phyloP scores from a whole-genome alignment of 2,797 vertebrate genomes.

The Crypturellus tataupa region DNA sequence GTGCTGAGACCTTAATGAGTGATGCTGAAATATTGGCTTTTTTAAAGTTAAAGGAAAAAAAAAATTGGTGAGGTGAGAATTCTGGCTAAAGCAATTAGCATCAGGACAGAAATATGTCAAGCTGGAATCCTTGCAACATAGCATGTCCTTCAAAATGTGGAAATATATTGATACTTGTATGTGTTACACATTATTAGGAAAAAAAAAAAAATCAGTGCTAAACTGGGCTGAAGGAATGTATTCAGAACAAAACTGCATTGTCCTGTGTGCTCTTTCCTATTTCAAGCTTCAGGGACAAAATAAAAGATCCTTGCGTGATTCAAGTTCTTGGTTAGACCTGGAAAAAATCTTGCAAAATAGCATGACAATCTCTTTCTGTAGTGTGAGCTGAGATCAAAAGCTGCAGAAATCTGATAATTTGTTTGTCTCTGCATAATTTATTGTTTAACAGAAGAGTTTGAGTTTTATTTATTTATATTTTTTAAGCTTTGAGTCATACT shows the following conservation, averaged over 20 bases:
- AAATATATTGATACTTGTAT: not conserved
- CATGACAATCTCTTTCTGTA: not conserved
- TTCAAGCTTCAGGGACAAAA: not conserved
- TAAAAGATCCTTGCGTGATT: not conserved
- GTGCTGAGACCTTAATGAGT: too few relatives aligned
- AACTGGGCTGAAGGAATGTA: not conserved
- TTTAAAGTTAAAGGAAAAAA: not conserved
- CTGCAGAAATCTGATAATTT: not conserved
- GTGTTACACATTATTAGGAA: not conserved
- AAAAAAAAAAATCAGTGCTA: not conserved
- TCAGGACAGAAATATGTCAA: not conserved
- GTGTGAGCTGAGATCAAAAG: not conserved
- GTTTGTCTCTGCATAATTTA: conserved; percentile 27
- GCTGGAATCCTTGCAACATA: not conserved
- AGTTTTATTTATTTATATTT: not conserved
- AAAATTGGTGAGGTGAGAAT: not conserved
- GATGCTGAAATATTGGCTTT: not conserved
- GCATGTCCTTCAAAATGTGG: not conserved
- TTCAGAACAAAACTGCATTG: not conserved
- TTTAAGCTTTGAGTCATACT: not conserved
- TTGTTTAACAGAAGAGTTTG: conserved; percentile 25
- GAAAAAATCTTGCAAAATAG: not conserved
- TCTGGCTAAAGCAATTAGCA: conserved; percentile 1
- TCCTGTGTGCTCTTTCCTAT: not conserved
- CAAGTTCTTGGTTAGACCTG: not conserved